Conservation (phyloP, 2,113 vertebrate species). For the Osmerus eperlanus region DNA sequence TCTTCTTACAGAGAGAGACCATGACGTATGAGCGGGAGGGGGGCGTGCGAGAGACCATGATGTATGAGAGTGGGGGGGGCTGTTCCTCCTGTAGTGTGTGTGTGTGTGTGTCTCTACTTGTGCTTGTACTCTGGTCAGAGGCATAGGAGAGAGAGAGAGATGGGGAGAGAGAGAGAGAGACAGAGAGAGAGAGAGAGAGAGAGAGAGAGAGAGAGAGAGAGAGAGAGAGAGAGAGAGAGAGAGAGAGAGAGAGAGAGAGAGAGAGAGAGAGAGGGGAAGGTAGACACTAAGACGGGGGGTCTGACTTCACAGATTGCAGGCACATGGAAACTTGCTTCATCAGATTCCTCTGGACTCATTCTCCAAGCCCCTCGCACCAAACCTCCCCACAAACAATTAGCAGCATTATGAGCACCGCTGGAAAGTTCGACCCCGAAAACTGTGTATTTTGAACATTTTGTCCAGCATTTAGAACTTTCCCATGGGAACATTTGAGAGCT, state of each 20-base stretch:
- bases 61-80: conserved; percentile 25
- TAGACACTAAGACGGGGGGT: neutral
- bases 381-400: conserved; percentile 54
- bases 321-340: conserved; percentile 56
- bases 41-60: conserved; percentile 33
- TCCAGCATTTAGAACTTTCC: conserved; percentile 50
- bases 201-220: no score
- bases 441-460: conserved; percentile 27
- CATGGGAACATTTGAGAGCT: conserved; percentile 65
- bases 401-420: conserved; percentile 57
- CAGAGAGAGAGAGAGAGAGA: neutral
- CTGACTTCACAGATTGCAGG: conserved; percentile 16
- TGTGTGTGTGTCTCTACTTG: conserved; percentile 25
- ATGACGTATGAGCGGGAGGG: conserved; percentile 20
- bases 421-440: conserved; percentile 49
- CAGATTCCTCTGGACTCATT: conserved; percentile 51
- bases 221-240: neutral
- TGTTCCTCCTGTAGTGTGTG: conserved; percentile 39
- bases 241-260: neutral
- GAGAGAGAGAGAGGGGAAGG: conserved; percentile 8
- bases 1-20: conserved; percentile 54
- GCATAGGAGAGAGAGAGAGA: no score
- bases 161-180: conserved; percentile 7
- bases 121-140: conserved; percentile 37
- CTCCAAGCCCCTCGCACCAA: conserved; percentile 25